phyloP scores from a whole-genome alignment of 2,113 vertebrate genomes.

The Neomonachus schauinslandi region DNA sequence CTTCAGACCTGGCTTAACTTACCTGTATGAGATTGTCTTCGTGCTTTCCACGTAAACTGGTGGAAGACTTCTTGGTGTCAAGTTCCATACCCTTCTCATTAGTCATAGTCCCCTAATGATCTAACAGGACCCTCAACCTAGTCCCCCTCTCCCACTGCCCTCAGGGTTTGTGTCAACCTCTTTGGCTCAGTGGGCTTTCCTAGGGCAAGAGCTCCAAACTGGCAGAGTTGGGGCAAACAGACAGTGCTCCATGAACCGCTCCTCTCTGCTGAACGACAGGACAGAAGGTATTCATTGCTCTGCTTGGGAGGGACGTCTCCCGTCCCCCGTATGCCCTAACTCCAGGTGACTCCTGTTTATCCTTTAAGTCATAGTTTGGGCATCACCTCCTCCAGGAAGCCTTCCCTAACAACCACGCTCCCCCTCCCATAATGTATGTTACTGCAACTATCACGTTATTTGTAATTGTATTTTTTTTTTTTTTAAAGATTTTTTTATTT shows the following conservation, averaged over 20 bases:
- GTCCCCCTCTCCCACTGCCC: not conserved
- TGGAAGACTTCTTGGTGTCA: not conserved
- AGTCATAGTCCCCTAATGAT: not conserved
- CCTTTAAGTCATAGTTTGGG: not conserved
- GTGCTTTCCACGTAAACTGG: not conserved
- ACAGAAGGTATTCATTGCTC: not conserved
- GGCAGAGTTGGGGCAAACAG: not conserved
- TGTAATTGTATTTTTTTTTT: not conserved
- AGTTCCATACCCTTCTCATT: not conserved
- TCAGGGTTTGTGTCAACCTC: not conserved
- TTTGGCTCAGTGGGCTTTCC: not conserved
- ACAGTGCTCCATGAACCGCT: not conserved
- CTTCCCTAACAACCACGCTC: not conserved
- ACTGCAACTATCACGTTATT: not conserved
- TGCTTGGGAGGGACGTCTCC: not conserved
- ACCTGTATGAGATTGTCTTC: not conserved
- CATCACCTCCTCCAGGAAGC: not conserved
- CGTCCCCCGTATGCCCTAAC: not conserved
- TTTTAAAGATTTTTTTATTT: no score
- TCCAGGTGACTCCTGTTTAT: not conserved
- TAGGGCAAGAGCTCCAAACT: not conserved
- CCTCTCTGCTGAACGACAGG: not conserved
- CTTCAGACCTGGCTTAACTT: not conserved
- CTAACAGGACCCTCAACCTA: not conserved
- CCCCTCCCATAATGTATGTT: not conserved